Evolutionary conservation across 1,140 invertebrate species (phyloP).

Genomic region (Lethocerus indicus): DNA sequence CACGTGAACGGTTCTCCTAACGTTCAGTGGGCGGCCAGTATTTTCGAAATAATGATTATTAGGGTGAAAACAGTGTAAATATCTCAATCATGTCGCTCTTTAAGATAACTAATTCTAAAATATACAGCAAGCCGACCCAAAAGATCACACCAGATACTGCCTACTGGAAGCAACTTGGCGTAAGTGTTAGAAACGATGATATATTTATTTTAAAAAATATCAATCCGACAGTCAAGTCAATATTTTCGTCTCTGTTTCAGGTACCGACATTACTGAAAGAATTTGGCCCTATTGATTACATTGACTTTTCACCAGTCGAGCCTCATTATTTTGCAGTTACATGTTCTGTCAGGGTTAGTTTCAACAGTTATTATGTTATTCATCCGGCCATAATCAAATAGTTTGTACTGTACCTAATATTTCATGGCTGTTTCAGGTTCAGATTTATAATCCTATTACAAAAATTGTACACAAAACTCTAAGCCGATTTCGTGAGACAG

Average conservation of each 20-base stretch:
- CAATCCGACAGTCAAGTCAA: conserved; percentile 4
- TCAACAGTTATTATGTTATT: not conserved
- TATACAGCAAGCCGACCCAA: conserved; percentile 44
- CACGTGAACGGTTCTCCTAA: too few species aligned
- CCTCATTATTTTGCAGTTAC: conserved; percentile 82
- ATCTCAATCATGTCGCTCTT: conserved; percentile 42
- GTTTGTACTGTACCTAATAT: too few species aligned
- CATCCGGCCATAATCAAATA: not conserved
- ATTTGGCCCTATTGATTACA: conserved; percentile 75
- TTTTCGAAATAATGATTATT: too few species aligned
- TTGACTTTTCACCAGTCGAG: conserved; percentile 75
- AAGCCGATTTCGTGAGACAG: conserved; percentile 67
- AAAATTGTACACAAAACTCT: conserved; percentile 70
- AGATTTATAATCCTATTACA: conserved; percentile 80
- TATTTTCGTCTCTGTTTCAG: conserved; percentile 33
- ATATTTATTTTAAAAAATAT: not conserved
- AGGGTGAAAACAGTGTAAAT: too few species aligned
- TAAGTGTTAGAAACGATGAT: conserved; percentile 28
- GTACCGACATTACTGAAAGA: conserved; percentile 77
- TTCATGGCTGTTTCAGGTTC: conserved; percentile 31
- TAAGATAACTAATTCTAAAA: conserved; percentile 53
- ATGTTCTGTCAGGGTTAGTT: conserved; percentile 62
- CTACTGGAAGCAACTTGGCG: conserved; percentile 73
- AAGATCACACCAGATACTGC: conserved; percentile 53
- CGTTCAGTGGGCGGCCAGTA: too few species aligned